Base-by-base conservation (phyloP, 2,888 invertebrate species). In the Leptothorax acervorum region DNA sequence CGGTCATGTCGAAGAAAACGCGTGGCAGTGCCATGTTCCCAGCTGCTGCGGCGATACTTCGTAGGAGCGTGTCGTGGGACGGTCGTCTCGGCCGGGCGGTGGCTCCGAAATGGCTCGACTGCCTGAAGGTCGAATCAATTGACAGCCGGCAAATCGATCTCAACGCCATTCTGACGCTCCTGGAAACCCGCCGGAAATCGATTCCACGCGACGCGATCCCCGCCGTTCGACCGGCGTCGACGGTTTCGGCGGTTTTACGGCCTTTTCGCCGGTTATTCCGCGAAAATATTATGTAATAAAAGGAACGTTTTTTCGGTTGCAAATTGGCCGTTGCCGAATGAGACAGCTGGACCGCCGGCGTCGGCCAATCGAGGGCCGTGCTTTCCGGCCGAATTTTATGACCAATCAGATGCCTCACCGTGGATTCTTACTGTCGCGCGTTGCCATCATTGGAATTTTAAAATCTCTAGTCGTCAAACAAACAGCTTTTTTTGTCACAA, bases 1-100 rank as follows among this genome's bases (percentile, higher is more conserved):
- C 98, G 92, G 97, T 95, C 96, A 99, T 97, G 95, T 99, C 99
- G 94, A 99, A 98, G 96, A 96, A 99, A 93, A 98, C 98, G 95
- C 97, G 96, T 94, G 98, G 98, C 93, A 97, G 96, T 96, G 96
- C 96, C 98, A 98, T 98, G 95, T 96, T 96, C 55, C 89, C 75
- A 76, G 91, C 92, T 28, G 85, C 84, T 83, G 87, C 82, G 89
- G 96, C 95, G 92, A 96, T 96, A 93, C 95, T 95, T 93, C 96
- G 96, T 92, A 95, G 93, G 93, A 95, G 95, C 93, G 93, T 93
- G 82, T 88, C 87, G 78, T 92, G 89, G 84, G 88, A 92, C 92
- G 92, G 92, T 88, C 90, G 91, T 89, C 92, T 92, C 86, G 89
- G 90, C 88, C 94, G 93, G 93, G 92, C 93, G 93, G 93, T 93